Conservation (phyloP, 2,888 invertebrate genomes). For the Nymphalis urticae region DNA sequence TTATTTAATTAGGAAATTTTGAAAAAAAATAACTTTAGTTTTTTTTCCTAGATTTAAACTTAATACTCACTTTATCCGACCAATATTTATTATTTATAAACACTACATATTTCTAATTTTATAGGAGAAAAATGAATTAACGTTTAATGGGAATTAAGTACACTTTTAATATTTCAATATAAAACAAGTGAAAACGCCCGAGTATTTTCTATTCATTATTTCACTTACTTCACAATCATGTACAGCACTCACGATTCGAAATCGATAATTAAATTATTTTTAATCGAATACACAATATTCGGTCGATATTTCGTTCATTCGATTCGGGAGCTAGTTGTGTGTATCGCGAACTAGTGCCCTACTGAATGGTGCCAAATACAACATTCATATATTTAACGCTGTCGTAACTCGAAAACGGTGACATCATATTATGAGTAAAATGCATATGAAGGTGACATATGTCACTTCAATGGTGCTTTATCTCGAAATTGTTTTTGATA, state of each 20-base stretch:
- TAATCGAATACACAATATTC: conserved; percentile 7
- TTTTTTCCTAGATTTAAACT: too few relatives aligned
- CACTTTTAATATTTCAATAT: too few relatives aligned
- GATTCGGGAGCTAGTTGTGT: conserved; percentile 49
- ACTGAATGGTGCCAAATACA: conserved; percentile 67
- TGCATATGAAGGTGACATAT: conserved; percentile 32
- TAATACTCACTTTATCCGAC: too few relatives aligned
- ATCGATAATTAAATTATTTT: conserved; percentile 13
- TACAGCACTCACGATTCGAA: conserved; percentile 20
- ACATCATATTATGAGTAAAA: conserved; percentile 65
- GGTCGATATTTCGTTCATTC: conserved; percentile 45
- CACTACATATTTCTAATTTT: too few relatives aligned
- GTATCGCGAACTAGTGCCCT: conserved; percentile 58
- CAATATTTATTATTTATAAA: too few relatives aligned
- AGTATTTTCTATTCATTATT: background rate
- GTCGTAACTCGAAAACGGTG: conserved; percentile 62
- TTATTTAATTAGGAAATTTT: too few relatives aligned
- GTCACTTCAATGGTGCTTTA: conserved; percentile 25
- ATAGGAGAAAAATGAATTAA: too few relatives aligned
- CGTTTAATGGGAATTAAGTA: too few relatives aligned
- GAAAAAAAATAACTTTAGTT: too few relatives aligned
- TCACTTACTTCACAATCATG: conserved; percentile 4
- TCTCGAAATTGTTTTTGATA: background rate
- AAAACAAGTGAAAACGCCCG: background rate
- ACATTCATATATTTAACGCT: conserved; percentile 62